Base-by-base conservation (phyloP, 1,140 invertebrate genomes). In the Leptopilina clavipes region DNA sequence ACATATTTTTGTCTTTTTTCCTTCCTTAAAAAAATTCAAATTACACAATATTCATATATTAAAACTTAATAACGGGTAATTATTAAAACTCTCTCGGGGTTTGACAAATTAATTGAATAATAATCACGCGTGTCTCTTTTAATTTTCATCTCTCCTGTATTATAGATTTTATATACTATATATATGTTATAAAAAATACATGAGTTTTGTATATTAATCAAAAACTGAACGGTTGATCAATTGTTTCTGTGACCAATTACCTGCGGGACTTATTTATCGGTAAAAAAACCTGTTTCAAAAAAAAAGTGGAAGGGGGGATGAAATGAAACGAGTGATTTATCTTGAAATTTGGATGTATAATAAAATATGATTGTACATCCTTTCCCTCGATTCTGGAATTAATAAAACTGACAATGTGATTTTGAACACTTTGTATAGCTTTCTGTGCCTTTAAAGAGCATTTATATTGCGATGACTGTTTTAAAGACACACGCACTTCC, bases 351-450 rank as follows among this genome's bases (percentile, higher is more conserved):
- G 12, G 45, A 31, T 25, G 25, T 22, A 59, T 59, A 9, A 22
- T 59, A 9, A 25, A 65, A 65, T 65, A 14, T 65, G 22, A 65
- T 31, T 65, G 11, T n/a, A 18, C 19, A 8, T 14, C 19, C 0
- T 65, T 65, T n/a, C 12, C 19, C 59, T 31, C 22, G 6, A n/a
- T 65, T 65, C 59, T 31, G 59, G 12, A 65, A 65, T 65, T 65
- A 65, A 65, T 65, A 65, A 65, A 31, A 65, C 7, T 65, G 59
- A 65, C 59, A 65, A 65, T 65, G 12, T 14, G 12, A 31, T 31
- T 40, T 65, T 65, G 25, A 65, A 65, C 59, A 65, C 59, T 65
- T 65, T 65, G 59, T 65, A 65, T 31, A 65, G 2, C 22, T 65
- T n/a, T 65, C 59, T 65, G 11, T 14, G 25, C 9, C 7, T 12